Evolutionary conservation across 2,113 vertebrate species (phyloP), one percentile per base, ranked within the genome.

Genomic region (Cebidichthys violaceus): DNA sequence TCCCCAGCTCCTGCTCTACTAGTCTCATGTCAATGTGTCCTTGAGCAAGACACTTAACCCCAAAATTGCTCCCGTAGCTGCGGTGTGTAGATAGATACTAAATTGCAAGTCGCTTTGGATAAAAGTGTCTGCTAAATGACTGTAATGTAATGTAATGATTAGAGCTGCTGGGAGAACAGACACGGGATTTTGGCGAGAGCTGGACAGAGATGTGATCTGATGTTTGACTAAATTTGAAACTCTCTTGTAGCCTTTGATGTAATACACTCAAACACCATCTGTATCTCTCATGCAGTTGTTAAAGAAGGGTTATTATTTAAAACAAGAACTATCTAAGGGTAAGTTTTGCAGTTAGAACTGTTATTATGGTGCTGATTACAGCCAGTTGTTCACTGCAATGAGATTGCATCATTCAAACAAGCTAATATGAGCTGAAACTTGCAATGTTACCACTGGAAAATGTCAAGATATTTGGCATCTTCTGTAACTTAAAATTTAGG

Each of bases 161-260:
- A 69, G 71, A 79, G 77, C 45, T 22, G 35, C 33, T 3, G n/a
- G 17, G 27, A 31, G 66, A 37, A 52, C 33, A 15, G 67, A 68
- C 71, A n/a, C 1, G 4, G 31, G 47, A 60, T 66, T 65, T 64
- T 70, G 11, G n/a, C 24, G 33, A 14, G 35, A 67, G 62, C 17
- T 45, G 54, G 22, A 52, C 45, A 52, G 45, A n/a, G 52, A 33
- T 33, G 45, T 52, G 18, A 22, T 68, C 27, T 50, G 27, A 75
- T 24, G 70, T 80, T 68, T 62, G 9, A 74, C 47, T 43, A 4
- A 54, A 29, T 62, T 31, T 54, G 4, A 39, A 68, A 27, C 29
- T 6, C 47, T 2, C 3, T 13, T 39, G 0, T 8, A 39, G 45
- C 45, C 45, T 54, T 54, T 55, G 68, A 79, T 79, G 29, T 59